phyloP scores from a whole-genome alignment of 2,113 vertebrate species.

The Gorsachius goisagi region DNA sequence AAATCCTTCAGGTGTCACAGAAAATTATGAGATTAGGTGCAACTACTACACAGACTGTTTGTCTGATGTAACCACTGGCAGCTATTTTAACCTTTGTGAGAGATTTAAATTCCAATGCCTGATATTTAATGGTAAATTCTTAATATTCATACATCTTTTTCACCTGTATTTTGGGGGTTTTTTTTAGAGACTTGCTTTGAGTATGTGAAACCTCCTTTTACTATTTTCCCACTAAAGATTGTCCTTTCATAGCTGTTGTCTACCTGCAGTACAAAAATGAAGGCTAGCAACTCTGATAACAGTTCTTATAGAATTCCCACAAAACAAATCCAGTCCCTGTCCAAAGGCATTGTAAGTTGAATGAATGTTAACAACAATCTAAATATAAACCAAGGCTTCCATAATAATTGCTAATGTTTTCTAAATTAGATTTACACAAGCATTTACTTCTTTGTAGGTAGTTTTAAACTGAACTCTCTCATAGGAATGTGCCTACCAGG shows the following conservation, averaged over 20 bases:
- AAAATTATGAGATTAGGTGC: background rate
- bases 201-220: background rate
- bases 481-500: background rate
- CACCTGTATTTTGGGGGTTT: background rate
- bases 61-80: background rate
- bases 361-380: background rate
- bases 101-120: background rate
- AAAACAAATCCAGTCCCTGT: background rate
- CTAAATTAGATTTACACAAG: background rate
- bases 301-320: background rate
- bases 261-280: background rate
- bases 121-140: background rate
- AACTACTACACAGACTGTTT: background rate
- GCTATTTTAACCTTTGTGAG: background rate
- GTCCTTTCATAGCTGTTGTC: background rate
- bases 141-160: background rate
- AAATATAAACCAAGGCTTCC: background rate
- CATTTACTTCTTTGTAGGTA: background rate
- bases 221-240: background rate
- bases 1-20: background rate
- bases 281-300: background rate
- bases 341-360: background rate
- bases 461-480: background rate
- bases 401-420: background rate
- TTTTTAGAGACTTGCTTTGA: background rate